Evolutionary conservation across 1,140 invertebrate genomes (phyloP).

Genomic region (Zaprionus ornatus): DNA sequence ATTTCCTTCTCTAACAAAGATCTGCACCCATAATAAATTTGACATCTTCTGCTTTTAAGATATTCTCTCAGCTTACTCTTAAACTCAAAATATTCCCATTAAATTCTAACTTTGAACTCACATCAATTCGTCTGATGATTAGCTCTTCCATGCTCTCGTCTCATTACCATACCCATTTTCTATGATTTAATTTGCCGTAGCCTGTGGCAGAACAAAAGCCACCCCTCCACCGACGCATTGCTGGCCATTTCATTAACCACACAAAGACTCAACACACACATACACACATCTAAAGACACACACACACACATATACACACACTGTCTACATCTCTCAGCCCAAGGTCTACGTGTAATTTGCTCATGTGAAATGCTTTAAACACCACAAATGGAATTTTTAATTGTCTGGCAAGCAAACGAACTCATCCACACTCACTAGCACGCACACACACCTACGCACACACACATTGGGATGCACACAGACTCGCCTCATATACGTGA

Average conservation of each 20-base stretch:
- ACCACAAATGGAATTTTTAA: conserved; percentile 65
- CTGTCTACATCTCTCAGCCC: neutral
- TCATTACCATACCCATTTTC: conserved; percentile 12
- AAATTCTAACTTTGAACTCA: neutral
- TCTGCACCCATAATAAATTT: no score
- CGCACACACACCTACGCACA: neutral
- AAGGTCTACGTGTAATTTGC: conserved; percentile 33
- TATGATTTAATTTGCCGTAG: conserved; percentile 19
- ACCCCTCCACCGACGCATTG: neutral
- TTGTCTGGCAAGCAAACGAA: conserved; percentile 41
- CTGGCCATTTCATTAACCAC: conserved; percentile 39
- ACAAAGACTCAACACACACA: conserved; percentile 1
- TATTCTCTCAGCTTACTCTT: neutral
- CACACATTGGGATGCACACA: neutral
- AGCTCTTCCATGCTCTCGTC: neutral
- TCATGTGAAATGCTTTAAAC: conserved; percentile 43
- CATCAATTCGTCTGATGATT: conserved; percentile 14
- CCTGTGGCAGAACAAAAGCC: conserved; percentile 10
- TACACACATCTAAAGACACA: neutral
- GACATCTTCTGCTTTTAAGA: neutral
- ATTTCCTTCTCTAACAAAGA: no score
- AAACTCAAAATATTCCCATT: neutral
- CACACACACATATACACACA: neutral
- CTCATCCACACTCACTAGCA: conserved; percentile 3
- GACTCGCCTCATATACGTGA: conserved; percentile 21